Evolutionary conservation across 2,888 invertebrate genomes (phyloP).

Genomic region (Eilema griseolum): DNA sequence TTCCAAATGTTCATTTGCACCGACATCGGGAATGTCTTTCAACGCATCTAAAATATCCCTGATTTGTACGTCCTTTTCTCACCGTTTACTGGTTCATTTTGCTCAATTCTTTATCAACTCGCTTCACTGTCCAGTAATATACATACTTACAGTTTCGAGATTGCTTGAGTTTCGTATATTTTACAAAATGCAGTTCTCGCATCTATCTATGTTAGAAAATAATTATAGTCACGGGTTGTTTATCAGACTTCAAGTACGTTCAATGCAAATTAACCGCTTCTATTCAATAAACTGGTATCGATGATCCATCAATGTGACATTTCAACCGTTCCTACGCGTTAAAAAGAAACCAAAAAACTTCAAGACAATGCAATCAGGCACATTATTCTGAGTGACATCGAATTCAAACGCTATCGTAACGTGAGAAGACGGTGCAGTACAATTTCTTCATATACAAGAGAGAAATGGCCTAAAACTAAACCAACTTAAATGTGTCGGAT

Average conservation of each 20-base stretch:
- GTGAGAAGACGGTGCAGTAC: too few species aligned
- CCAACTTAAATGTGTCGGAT: too few species aligned
- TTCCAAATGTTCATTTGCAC: conserved; percentile 60
- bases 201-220: conserved; percentile 30
- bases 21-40: conserved; percentile 55
- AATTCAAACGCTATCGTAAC: too few species aligned
- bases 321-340: conserved; percentile 52
- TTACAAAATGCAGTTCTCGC: conserved; percentile 6
- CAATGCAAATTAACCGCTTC: conserved; percentile 63
- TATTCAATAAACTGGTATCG: conserved; percentile 59
- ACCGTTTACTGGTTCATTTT: conserved; percentile 31
- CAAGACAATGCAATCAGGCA: background rate
- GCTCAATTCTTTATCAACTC: conserved; percentile 35
- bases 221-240: conserved; percentile 57
- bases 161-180: background rate
- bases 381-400: too few species aligned
- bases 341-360: conserved; percentile 37
- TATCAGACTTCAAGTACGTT: conserved; percentile 57
- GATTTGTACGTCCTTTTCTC: conserved; percentile 44
- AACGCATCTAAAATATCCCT: conserved; percentile 56
- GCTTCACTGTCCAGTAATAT: conserved; percentile 27
- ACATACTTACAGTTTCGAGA: conserved; percentile 13
- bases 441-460: too few species aligned
- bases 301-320: conserved; percentile 74
- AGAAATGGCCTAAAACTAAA: too few species aligned